Evolutionary conservation across 2,113 vertebrate species (phyloP), one percentile per base, ranked within the genome.

Genomic region (Eretmochelys imbricata): DNA sequence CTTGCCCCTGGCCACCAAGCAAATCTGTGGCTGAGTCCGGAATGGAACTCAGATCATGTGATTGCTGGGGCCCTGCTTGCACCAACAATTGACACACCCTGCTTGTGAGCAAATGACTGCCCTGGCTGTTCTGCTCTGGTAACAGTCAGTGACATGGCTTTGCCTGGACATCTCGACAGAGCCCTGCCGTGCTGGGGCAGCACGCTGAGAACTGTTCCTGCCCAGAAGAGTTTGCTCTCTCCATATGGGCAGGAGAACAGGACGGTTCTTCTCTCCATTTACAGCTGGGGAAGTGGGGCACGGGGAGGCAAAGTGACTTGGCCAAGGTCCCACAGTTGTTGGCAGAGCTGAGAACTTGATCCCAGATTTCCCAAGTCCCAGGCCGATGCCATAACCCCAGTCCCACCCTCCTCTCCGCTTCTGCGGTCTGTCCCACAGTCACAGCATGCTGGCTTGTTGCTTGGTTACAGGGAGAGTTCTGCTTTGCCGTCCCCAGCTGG

Each of bases 391-490:
- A 14, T 62, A 13, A 16, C 59, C 6, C 13, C 6, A 31, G 29
- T 35, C 59, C 29, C 13, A 14, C 59, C 29, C 29, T 31, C 11
- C 59, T 62, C 59, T 62, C 57, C 5, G 4, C 17, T 69, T 35
- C 35, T 17, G 3, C 29, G 31, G 27, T n/a, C 19, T 69, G 65
- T 35, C 35, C 4, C 8, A 8, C 17, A 8, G 62, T 38, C 8
- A 46, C 17, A 78, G n/a, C 42, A 25, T 87, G 48, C 59, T 93
- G 82, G 79, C 51, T 19, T 46, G 57, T 59, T 11, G 2, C 50
- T n/a, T 65, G 78, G 65, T 89, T n/a, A 1, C 96, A 97, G 97
- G 93, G 79, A 29, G 57, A 90, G 85, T 72, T 82, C 69, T 22
- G 35, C 29, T 3, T 84, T 2, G 59, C 2, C 59, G 2, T 65